Percentiles rank a stretch among this genome's conserved stretches.
These are phyloP conservation scores for Nemopilema nomurai DNA, from an alignment of 30 jellyfish, hydroid and myxozoan genomes.

Conservation along the genomic window DNA sequence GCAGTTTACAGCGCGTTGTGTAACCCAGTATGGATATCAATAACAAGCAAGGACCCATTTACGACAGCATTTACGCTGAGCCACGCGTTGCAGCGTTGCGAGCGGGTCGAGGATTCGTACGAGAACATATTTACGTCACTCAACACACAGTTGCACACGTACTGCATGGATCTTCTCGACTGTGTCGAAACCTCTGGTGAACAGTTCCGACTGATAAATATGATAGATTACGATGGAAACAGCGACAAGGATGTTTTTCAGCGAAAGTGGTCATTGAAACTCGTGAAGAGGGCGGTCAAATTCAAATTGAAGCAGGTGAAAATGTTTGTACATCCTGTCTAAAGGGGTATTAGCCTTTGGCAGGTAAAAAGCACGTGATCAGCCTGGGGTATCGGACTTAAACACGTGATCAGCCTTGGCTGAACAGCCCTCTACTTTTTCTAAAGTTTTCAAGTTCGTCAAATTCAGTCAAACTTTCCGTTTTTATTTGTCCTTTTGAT, in stretches of 20 bases:
- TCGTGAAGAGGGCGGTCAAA: constrained; percentile 61
- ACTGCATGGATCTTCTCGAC: constrained; percentile 71
- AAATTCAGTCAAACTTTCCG: too few relatives aligned
- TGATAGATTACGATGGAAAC: constrained; percentile 23
- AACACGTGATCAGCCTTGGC: too few relatives aligned
- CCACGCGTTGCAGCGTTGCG: constrained; percentile 42
- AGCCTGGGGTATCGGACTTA: too few relatives aligned
- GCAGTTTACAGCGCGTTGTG: constrained; percentile 58
- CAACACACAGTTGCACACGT: constrained; percentile 27
- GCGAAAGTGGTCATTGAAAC: constrained; percentile 37
- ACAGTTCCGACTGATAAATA: constrained; percentile 46
- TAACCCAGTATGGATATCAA: constrained; percentile 79
- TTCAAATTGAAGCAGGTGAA: constrained; percentile 78
- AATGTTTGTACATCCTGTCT: too few relatives aligned
- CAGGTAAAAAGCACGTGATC: too few relatives aligned
- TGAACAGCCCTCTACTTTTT: too few relatives aligned
- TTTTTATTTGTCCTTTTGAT: too few relatives aligned
- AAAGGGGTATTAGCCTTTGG: too few relatives aligned
- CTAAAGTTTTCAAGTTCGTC: too few relatives aligned
- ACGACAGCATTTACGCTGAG: constrained; percentile 52
- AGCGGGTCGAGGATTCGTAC: constrained; percentile 62
- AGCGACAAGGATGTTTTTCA: constrained; percentile 16
- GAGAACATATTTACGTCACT: constrained; percentile 61
- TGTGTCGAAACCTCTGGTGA: constrained; percentile 30
- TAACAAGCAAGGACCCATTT: constrained; percentile 76